Percentiles rank a stretch among this genome's conserved stretches.
These are phyloP conservation scores for Incurvaria masculella DNA, from an alignment of 2,888 invertebrate species.

Conservation along the genomic window DNA sequence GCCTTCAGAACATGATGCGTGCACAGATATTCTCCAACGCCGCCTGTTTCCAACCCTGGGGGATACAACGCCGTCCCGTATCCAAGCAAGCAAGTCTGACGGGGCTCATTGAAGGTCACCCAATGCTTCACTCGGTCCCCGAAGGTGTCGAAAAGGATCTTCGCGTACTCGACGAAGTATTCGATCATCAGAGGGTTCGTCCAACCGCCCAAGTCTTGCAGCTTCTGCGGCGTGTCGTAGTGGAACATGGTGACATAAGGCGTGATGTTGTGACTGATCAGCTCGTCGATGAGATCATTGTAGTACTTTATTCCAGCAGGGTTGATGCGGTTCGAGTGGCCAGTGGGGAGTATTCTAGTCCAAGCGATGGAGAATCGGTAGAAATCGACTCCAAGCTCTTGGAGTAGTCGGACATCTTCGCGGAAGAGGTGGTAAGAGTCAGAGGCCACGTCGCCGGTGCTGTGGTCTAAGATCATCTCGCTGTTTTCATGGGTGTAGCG, in stretches of 20 bases:
- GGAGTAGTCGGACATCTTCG: constrained; percentile 58
- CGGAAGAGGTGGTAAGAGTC: constrained; percentile 64
- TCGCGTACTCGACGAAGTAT: constrained; percentile 60
- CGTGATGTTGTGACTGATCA: constrained; percentile 49
- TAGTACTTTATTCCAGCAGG: constrained; percentile 55
- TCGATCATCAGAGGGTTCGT: constrained; percentile 57
- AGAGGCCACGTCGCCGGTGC: constrained; percentile 62
- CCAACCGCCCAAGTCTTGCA: constrained; percentile 64
- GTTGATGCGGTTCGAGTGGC: constrained; percentile 42
- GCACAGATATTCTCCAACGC: constrained; percentile 60
- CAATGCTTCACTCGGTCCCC: constrained; percentile 51
- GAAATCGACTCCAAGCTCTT: constrained; percentile 50
- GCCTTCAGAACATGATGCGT: constrained; percentile 61
- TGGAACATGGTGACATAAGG: constrained; percentile 65
- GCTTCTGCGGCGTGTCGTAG: constrained; percentile 60
- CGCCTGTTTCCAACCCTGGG: constrained; percentile 45
- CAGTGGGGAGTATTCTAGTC: constrained; percentile 64
- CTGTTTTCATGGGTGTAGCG: constrained; percentile 53
- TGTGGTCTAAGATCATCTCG: constrained; percentile 48
- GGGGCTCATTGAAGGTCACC: constrained; percentile 66
- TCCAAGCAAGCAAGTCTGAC: constrained; percentile 40
- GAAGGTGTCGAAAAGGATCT: constrained; percentile 47
- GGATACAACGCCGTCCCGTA: constrained; percentile 48
- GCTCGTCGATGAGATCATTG: constrained; percentile 55
- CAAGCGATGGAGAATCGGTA: constrained; percentile 65